Evolutionary conservation across 2,888 invertebrate species (phyloP).

Genomic region (Gerris lacustris): DNA sequence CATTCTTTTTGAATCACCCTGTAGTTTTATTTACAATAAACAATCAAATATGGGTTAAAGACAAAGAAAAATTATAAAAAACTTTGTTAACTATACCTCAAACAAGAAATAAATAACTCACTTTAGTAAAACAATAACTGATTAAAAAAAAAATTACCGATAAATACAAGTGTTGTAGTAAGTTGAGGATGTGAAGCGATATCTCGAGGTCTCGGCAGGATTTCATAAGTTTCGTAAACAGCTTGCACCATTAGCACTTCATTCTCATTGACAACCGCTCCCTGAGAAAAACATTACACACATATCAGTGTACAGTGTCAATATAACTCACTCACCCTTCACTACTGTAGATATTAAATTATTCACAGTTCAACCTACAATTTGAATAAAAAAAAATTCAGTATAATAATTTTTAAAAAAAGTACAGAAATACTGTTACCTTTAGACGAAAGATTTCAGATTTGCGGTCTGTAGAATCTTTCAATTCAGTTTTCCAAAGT

Average conservation of each 20-base stretch:
- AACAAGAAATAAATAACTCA: too few species aligned
- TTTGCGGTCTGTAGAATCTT: conserved; percentile 25
- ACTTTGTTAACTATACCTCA: too few species aligned
- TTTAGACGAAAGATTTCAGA: conserved; percentile 33
- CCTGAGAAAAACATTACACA: conserved; percentile 11
- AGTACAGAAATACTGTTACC: conserved; percentile 24
- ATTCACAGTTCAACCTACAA: too few species aligned
- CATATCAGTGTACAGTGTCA: too few species aligned
- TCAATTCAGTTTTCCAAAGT: conserved; percentile 32
- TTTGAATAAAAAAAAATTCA: too few species aligned
- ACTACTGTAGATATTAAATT: too few species aligned
- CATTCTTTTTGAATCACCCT: too few species aligned
- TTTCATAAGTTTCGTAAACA: conserved; percentile 23
- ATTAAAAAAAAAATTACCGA: background rate
- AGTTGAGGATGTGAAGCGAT: background rate
- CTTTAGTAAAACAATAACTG: background rate
- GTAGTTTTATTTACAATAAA: too few species aligned
- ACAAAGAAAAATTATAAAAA: too few species aligned
- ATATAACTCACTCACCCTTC: too few species aligned
- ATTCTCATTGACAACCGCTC: conserved; percentile 18
- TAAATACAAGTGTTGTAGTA: background rate
- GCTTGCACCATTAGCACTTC: conserved; percentile 21
- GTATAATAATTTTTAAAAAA: too few species aligned
- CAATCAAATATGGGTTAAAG: too few species aligned
- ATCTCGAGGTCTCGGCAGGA: background rate